phyloP scores from a whole-genome alignment of 1,140 invertebrate species.

The Drosophila melanogaster region Release_6_plus_ISO1_MT NC_004354.4:18268501-18269000 shows the following conservation, averaged over 20 bases:
- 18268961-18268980: slow-evolving; percentile 1
- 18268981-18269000: too few species aligned
- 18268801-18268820: slow-evolving; percentile 2
- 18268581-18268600: too few species aligned
- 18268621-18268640: too few species aligned
- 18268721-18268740: background rate
- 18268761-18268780: background rate
- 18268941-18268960: slow-evolving; percentile 1
- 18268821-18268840: slow-evolving; percentile 56
- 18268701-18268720: too few species aligned
- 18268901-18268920: slow-evolving; percentile 59
- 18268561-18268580: too few species aligned
- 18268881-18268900: slow-evolving; percentile 62
- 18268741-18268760: background rate
- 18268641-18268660: too few species aligned
- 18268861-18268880: slow-evolving; percentile 70
- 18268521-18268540: background rate
- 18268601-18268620: too few species aligned
- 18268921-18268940: slow-evolving; percentile 49
- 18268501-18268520: background rate
- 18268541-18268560: background rate
- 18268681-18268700: too few species aligned
- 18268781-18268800: slow-evolving; percentile 10
- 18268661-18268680: too few species aligned
- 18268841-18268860: slow-evolving; percentile 54